Percentiles rank a stretch among this genome's conserved stretches.
Evolutionary conservation across 2,797 vertebrate genomes (phyloP).

Genomic region (Lepus townsendii): DNA sequence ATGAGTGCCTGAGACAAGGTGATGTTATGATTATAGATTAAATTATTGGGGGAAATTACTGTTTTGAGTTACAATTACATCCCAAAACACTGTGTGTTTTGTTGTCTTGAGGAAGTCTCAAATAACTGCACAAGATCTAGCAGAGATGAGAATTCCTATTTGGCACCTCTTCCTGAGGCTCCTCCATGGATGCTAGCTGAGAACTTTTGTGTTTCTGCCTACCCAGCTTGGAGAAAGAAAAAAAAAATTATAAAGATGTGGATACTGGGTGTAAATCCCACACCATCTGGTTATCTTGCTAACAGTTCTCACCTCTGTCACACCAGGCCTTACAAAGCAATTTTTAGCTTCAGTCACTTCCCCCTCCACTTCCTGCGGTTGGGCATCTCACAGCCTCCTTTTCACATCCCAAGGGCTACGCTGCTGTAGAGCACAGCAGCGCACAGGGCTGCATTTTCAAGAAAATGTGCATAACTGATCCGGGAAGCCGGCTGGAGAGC

Average conservation of each 20-base stretch:
- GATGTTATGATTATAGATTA: neutral
- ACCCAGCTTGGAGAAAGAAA: neutral
- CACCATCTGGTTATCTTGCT: conserved; percentile 78
- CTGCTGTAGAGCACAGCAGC: neutral
- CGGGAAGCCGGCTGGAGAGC: neutral
- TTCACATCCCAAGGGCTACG: conserved; percentile 18
- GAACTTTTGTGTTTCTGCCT: neutral
- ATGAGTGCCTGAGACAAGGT: neutral
- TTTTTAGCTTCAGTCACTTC: conserved; percentile 37
- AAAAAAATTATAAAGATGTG: conserved; percentile 18
- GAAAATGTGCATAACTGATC: neutral
- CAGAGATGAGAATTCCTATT: neutral
- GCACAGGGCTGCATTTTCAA: conserved; percentile 39
- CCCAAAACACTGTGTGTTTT: neutral
- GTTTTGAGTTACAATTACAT: neutral
- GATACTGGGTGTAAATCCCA: conserved; percentile 66
- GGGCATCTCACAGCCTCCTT: conserved; percentile 64
- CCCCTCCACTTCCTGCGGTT: conserved; percentile 73
- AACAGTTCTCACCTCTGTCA: conserved; percentile 79
- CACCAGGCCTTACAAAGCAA: conserved; percentile 40
- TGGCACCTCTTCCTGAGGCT: neutral
- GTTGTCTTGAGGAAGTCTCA: neutral
- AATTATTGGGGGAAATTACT: neutral
- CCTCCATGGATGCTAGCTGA: conserved; percentile 36
- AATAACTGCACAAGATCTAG: neutral